These are phyloP conservation scores for Phaethon lepturus DNA, from an alignment of 2,113 vertebrate genomes.

Conservation along the genomic window DNA sequence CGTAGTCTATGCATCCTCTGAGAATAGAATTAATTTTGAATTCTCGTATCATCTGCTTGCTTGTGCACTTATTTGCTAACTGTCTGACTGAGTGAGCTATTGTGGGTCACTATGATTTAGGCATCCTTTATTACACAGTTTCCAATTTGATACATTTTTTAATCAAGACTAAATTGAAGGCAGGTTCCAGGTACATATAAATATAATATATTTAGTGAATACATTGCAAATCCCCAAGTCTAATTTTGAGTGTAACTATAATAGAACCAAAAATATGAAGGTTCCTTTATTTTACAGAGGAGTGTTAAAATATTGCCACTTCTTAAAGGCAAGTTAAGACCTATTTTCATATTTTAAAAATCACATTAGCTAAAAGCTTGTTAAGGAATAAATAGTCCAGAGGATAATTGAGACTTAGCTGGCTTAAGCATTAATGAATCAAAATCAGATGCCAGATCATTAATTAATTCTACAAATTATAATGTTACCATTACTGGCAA, in stretches of 20 bases:
- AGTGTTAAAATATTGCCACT: slow-evolving; percentile 4
- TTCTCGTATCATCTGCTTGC: slow-evolving; percentile 68
- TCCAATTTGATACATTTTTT: slow-evolving; percentile 72
- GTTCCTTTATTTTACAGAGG: slow-evolving; percentile 39
- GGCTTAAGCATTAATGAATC: slow-evolving; percentile 74
- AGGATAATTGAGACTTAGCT: slow-evolving; percentile 75
- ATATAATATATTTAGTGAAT: slow-evolving; percentile 56
- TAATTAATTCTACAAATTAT: slow-evolving; percentile 77
- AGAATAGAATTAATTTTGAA: slow-evolving; percentile 74
- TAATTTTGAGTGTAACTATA: slow-evolving; percentile 32
- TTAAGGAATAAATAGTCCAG: slow-evolving; percentile 73
- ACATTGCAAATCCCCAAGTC: background rate
- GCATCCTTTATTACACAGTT: slow-evolving; percentile 62
- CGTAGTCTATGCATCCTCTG: slow-evolving; percentile 48
- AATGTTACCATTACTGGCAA: slow-evolving; percentile 63
- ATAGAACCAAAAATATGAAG: background rate
- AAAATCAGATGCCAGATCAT: slow-evolving; percentile 76
- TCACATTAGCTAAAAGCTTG: slow-evolving; percentile 74
- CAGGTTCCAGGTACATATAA: slow-evolving; percentile 45
- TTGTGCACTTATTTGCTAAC: slow-evolving; percentile 67
- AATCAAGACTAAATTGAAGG: slow-evolving; percentile 70
- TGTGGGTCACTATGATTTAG: slow-evolving; percentile 69
- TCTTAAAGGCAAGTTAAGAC: slow-evolving; percentile 63
- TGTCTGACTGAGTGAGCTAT: slow-evolving; percentile 64
- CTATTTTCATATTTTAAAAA: slow-evolving; percentile 67